Evolutionary conservation across 2,888 invertebrate genomes (phyloP).

Genomic region (Sialis lutaria): DNA sequence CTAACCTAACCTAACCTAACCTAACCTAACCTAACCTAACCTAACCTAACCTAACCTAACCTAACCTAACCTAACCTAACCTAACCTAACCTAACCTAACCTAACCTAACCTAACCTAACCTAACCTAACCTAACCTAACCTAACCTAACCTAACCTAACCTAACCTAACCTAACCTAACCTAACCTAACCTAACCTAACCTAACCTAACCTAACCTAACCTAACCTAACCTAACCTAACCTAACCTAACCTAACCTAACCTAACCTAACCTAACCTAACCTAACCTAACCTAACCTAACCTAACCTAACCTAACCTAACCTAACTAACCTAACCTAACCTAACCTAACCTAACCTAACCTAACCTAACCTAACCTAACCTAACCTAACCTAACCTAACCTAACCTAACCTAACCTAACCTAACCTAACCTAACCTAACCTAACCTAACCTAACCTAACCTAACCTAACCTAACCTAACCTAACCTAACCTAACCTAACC

Average conservation of each 20-base stretch:
- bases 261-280: too few relatives aligned
- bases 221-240: conserved; percentile 12
- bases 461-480: conserved; percentile 11
- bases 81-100: conserved; percentile 13
- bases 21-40: conserved; percentile 11
- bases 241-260: too few relatives aligned
- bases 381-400: conserved; percentile 7
- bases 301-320: too few relatives aligned
- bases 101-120: conserved; percentile 13
- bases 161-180: conserved; percentile 12
- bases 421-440: conserved; percentile 11
- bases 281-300: too few relatives aligned
- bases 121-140: conserved; percentile 13
- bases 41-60: conserved; percentile 10
- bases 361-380: too few relatives aligned
- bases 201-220: conserved; percentile 13
- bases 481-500: conserved; percentile 11
- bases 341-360: too few relatives aligned
- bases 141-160: conserved; percentile 5
- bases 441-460: background rate
- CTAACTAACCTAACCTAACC: too few relatives aligned
- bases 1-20: conserved; percentile 10
- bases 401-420: conserved; percentile 8
- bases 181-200: conserved; percentile 14
- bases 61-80: conserved; percentile 13